These are phyloP conservation scores for Leptothorax acervorum DNA, from an alignment of 2,888 invertebrate genomes.

Conservation along the genomic window DNA sequence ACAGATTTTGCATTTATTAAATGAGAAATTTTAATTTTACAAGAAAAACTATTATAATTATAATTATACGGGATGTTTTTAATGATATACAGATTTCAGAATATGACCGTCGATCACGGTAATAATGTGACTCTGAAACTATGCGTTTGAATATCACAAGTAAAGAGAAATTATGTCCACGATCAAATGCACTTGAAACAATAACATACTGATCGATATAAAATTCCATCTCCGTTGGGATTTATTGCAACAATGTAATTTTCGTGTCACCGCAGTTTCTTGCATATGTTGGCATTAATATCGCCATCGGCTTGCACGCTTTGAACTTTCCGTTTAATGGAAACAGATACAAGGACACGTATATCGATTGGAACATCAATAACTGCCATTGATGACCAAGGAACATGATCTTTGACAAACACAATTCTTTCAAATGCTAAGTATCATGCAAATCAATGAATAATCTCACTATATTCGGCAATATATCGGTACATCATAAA, in stretches of 20 bases:
- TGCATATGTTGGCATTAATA: constrained; percentile 23
- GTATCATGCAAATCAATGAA: neutral
- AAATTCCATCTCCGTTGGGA: constrained; percentile 22
- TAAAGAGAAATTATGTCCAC: constrained; percentile 16
- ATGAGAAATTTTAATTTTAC: neutral
- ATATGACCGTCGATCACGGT: neutral
- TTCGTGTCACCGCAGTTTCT: neutral
- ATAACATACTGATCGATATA: neutral
- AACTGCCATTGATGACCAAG: constrained; percentile 3
- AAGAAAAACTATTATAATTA: neutral
- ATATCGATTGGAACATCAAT: constrained; percentile 28
- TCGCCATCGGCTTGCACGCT: neutral
- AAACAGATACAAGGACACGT: constrained; percentile 15
- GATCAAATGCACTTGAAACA: neutral
- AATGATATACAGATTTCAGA: neutral
- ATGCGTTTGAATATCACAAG: neutral
- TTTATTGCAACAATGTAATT: constrained; percentile 27
- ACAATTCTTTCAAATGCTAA: constrained; percentile 8
- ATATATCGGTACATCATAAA: neutral
- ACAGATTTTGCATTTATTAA: constrained; percentile 6
- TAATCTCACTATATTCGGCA: neutral
- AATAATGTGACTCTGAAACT: neutral
- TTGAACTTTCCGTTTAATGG: constrained; percentile 21
- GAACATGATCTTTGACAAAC: neutral
- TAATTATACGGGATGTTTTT: neutral